Base-by-base conservation (phyloP, 23 tunicate genomes). In the Halocynthia roretzi region DNA sequence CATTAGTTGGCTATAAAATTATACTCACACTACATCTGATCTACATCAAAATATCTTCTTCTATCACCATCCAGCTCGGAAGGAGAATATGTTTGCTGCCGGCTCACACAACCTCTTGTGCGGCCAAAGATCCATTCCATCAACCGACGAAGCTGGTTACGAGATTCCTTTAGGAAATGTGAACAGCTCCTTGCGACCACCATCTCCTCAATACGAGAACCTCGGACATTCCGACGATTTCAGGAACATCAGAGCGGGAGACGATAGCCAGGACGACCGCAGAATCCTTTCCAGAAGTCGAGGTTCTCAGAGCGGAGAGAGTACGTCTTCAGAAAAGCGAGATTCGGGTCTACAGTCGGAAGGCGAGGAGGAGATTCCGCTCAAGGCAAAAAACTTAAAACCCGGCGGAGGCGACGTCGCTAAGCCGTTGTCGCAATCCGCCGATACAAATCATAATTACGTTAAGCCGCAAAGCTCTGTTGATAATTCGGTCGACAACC, bases 281-380 rank as follows among this genome's bases (percentile, higher is more conserved):
- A 56, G 71, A 50, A 22, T 71, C 19, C 58, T 71, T 44, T 14
- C 79, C 14, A 40, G 50, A 72, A 79, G 89, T 15, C 74, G 71
- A 11, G 56, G 44, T 58, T 83, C 87, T 21, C 82, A 76, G 72
- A 76, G 86, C 72, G 81, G 74, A 0, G 96, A 80, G 6, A 85
- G 87, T 52, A 57, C 66, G 10, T 52, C 64, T 0, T 89, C 96
- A 0, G 88, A 71, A 52, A 83, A 89, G 56, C 78, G 89, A 15
- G 96, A 89, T 76, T 89, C 96, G 61, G 96, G 96, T 49, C 68
- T 89, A 77, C 96, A 83, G 53, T 78, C 96, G 7, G 78, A 74
- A 20, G 78, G 78, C 70, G 96, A 83, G 23, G 96, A 89, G 51
- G 96, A 83, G 14, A 53, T 51, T 6, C 84, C 69, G 56, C 71